These are phyloP conservation scores for Aplodontia rufa DNA, from an alignment of 2,113 vertebrate genomes.

Conservation along the genomic window DNA sequence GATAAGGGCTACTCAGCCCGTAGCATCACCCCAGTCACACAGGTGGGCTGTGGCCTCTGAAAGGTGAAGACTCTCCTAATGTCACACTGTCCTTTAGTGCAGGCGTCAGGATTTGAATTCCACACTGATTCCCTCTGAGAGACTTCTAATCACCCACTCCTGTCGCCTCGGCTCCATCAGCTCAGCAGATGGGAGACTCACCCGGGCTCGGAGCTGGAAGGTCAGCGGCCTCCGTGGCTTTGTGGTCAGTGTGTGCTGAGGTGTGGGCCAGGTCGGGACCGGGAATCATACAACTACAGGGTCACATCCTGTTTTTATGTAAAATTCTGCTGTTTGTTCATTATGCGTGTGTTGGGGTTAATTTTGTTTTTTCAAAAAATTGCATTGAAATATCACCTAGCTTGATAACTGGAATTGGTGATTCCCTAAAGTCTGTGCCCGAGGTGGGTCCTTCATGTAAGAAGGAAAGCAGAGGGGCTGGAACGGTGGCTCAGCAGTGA, in stretches of 20 bases:
- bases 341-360: not conserved
- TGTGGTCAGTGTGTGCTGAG: not conserved
- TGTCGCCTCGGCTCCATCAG: no score
- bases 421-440: not conserved
- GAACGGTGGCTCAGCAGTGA: no score
- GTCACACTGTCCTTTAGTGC: not conserved
- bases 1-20: not conserved
- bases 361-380: no score
- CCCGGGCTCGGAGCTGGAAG: no score
- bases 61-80: not conserved
- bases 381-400: not conserved
- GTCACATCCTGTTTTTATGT: no score
- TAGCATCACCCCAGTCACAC: not conserved
- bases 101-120: not conserved
- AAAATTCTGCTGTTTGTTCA: not conserved
- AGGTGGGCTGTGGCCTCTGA: not conserved
- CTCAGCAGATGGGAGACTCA: not conserved
- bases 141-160: not conserved
- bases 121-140: not conserved
- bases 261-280: not conserved
- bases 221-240: fast-evolving
- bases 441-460: no score
- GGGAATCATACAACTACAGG: not conserved
- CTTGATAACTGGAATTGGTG: not conserved
- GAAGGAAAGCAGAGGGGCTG: not conserved